Percentiles rank a stretch among this genome's conserved stretches.
Conservation (phyloP, 1,140 invertebrate species). For the Drosophila erecta region DNA sequence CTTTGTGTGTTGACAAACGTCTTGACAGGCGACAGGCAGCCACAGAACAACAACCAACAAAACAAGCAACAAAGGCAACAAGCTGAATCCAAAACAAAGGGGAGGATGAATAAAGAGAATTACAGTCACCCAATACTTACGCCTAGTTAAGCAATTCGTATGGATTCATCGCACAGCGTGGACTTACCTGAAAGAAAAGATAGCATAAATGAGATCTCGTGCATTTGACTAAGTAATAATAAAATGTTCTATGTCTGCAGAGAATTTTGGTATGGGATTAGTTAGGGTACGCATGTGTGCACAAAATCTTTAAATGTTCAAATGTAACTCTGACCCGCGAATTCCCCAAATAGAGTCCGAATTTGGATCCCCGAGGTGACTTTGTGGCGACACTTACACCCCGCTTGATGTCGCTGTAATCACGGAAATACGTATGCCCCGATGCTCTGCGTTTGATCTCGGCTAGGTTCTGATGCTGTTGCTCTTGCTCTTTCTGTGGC, state of each 20-base stretch:
- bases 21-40: constrained; percentile 68
- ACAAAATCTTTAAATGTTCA: no score
- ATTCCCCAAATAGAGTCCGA: background rate
- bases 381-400: constrained; percentile 14
- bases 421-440: constrained; percentile 1
- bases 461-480: constrained; percentile 1
- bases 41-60: constrained; percentile 34
- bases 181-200: constrained; percentile 66
- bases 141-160: constrained; percentile 53
- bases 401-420: background rate
- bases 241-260: background rate
- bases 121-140: constrained; percentile 72
- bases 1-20: constrained; percentile 74
- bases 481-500: constrained; percentile 33
- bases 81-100: constrained; percentile 14
- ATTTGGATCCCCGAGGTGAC: constrained; percentile 3
- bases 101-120: constrained; percentile 23
- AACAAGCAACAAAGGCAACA: constrained; percentile 26
- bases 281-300: no score
- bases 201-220: background rate
- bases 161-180: constrained; percentile 47
- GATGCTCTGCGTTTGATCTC: constrained; percentile 5
- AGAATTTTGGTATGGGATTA: background rate
- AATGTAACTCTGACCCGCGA: no score
- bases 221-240: background rate